Conservation (phyloP, 2,888 invertebrate species). For the Papilio gigon region DNA sequence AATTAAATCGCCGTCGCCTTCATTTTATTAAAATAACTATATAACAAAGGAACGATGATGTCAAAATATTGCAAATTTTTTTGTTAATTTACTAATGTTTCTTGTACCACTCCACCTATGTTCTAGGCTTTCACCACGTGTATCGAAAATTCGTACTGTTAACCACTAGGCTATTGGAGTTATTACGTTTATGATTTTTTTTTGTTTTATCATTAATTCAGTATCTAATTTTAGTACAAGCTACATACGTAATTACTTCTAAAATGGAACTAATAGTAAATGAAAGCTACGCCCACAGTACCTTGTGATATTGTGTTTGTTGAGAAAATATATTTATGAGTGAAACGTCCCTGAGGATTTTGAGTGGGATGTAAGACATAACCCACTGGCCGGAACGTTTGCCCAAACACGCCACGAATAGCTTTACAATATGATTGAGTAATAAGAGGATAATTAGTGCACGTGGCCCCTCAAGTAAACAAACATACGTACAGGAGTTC, state of each 20-base stretch:
- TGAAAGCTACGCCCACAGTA: neutral
- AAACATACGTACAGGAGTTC: slow-evolving; percentile 41
- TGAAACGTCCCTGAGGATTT: neutral
- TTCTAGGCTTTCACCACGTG: too few species aligned
- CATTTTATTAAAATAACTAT: neutral
- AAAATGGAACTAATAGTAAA: neutral
- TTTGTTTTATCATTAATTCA: too few species aligned
- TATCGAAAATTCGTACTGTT: too few species aligned
- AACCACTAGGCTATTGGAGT: too few species aligned
- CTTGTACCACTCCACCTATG: too few species aligned
- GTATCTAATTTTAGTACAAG: neutral
- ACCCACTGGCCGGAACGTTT: slow-evolving; percentile 46
- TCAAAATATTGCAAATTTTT: too few species aligned
- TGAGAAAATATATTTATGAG: neutral
- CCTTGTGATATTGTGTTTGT: neutral
- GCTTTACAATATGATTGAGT: slow-evolving; percentile 70
- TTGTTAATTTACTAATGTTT: too few species aligned
- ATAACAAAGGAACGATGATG: too few species aligned
- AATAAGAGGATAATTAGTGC: slow-evolving; percentile 56
- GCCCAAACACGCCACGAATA: slow-evolving; percentile 67
- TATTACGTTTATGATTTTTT: too few species aligned
- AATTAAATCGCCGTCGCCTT: neutral
- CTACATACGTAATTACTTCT: neutral
- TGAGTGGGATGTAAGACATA: slow-evolving; percentile 35
- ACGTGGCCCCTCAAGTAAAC: slow-evolving; percentile 50